phyloP scores from a whole-genome alignment of 2,888 invertebrate species.

The Psylliodes chrysocephalus region DNA sequence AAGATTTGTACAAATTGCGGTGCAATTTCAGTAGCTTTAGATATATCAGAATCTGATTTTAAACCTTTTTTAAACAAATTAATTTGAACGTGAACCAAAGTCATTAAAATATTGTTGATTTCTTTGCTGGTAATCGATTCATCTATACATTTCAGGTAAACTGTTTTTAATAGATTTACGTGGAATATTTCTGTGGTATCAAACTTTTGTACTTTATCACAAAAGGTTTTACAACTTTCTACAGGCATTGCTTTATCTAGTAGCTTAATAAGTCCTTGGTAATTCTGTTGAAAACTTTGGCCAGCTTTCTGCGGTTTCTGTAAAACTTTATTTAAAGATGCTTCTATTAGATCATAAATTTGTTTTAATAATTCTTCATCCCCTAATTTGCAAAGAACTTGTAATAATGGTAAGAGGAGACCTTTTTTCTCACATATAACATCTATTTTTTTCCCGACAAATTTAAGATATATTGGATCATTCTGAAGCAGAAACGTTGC shows the following conservation, averaged over 20 bases:
- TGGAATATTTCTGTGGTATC: constrained; percentile 72
- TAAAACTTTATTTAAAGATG: constrained; percentile 71
- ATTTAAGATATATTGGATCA: constrained; percentile 65
- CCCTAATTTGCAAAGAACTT: constrained; percentile 65
- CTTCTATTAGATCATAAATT: constrained; percentile 71
- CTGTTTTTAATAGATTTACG: constrained; percentile 67
- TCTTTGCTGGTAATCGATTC: constrained; percentile 61
- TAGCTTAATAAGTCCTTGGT: constrained; percentile 69
- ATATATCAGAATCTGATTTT: constrained; percentile 38
- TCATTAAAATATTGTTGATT: constrained; percentile 68
- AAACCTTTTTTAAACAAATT: constrained; percentile 65
- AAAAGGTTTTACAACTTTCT: constrained; percentile 68
- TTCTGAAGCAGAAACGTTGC: constrained; percentile 70
- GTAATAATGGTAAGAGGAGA: constrained; percentile 72
- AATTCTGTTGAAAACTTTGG: constrained; percentile 71
- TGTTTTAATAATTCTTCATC: constrained; percentile 66
- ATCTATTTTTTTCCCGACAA: constrained; percentile 66
- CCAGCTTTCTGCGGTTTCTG: constrained; percentile 78
- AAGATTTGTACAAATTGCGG: constrained; percentile 47
- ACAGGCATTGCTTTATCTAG: constrained; percentile 71
- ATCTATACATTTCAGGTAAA: constrained; percentile 66
- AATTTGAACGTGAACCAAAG: constrained; percentile 68
- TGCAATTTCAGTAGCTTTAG: constrained; percentile 47
- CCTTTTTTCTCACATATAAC: constrained; percentile 70
- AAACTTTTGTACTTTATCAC: constrained; percentile 72